Evolutionary conservation across 2,888 invertebrate genomes (phyloP).

Genomic region (Digitonthophagus gazella): DNA sequence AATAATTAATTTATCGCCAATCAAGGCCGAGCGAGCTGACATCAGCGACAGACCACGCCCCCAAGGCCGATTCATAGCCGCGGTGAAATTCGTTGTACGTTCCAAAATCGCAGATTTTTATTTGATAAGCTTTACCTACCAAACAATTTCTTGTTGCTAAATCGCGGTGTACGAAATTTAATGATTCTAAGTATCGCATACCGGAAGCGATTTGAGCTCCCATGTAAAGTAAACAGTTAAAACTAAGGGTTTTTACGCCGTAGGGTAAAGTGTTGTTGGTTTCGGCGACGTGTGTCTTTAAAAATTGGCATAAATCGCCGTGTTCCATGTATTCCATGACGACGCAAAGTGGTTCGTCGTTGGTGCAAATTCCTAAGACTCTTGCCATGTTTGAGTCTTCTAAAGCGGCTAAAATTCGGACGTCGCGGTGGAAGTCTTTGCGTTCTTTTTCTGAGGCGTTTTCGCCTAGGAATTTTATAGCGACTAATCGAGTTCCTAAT

Average conservation of each 20-base stretch:
- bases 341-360: constrained; percentile 74
- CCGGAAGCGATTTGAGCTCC: constrained; percentile 85
- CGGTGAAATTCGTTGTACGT: constrained; percentile 79
- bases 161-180: constrained; percentile 89
- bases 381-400: constrained; percentile 75
- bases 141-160: constrained; percentile 85
- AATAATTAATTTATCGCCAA: too few relatives aligned
- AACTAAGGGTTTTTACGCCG: constrained; percentile 64
- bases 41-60: too few relatives aligned
- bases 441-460: constrained; percentile 79
- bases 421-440: constrained; percentile 81
- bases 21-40: too few relatives aligned
- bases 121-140: constrained; percentile 76
- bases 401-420: constrained; percentile 80
- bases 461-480: constrained; percentile 81
- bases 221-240: constrained; percentile 75
- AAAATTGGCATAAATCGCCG: constrained; percentile 79
- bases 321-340: constrained; percentile 82
- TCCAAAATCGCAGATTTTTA: constrained; percentile 83
- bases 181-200: constrained; percentile 84
- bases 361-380: constrained; percentile 72
- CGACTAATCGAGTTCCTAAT: constrained; percentile 73
- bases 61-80: too few relatives aligned
- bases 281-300: constrained; percentile 67
- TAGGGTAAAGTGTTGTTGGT: constrained; percentile 58